Base-by-base conservation (phyloP, 1,140 invertebrate species). In the Lepidurus arcticus region DNA sequence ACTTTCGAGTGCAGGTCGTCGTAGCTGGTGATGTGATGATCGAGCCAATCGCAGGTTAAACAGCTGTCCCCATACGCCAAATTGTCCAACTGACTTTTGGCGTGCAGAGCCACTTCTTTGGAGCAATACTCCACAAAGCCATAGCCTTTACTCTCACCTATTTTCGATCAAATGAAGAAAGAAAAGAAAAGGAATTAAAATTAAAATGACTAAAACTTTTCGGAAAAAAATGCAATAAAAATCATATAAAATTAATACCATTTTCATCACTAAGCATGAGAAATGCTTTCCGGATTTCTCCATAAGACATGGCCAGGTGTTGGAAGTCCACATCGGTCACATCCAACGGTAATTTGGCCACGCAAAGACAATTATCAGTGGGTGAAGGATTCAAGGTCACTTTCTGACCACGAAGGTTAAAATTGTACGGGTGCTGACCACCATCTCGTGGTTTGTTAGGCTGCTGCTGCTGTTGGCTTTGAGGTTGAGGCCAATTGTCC, bases 81-180 rank as follows among this genome's bases (percentile, higher is more conserved):
- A 53, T 86, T 86, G 80, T 90, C 88, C 73, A 90, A 76, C 42
- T 86, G 82, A 75, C 84, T 84, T 76, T 86, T 85, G 7, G 87
- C 87, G 74, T 86, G 85, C 2, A 86, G 81, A 2, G 87, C 87
- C 34, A 86, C 85, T 79, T 88, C 85, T 81, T 86, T 87, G 44
- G 84, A 86, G 24, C 84, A 82, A 83, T 87, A 90, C 81, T 89
- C 87, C 9, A 90, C 87, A 81, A 90, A 87, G n/a, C 88, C 89
- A 84, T 89, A 90, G 2, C 88, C 88, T 82, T 89, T 89, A 81
- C 85, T 88, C 74, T 87, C 84, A 81, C 88, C 88, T 86, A 34
- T 34, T 4, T 3, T 4, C 34, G 34, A 34, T 34, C 4, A 34
- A 42, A n/a, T 21, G 11, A n/a, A 76, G n/a, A 26, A 76, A 76